Evolutionary conservation across 1,140 invertebrate genomes (phyloP).

Genomic region (Micrasema longulum): DNA sequence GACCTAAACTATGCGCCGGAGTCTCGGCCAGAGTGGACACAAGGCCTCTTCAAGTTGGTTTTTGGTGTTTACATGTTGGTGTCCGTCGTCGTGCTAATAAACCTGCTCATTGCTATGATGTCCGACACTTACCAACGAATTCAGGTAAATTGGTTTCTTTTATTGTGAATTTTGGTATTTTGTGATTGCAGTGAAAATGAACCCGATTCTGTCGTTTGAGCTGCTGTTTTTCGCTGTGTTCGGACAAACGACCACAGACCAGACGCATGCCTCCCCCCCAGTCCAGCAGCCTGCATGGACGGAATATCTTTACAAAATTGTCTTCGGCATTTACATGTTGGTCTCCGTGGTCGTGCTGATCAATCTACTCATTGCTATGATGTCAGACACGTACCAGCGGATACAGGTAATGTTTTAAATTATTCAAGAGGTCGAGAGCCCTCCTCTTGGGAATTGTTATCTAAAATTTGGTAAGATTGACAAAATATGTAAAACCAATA

Average conservation of each 20-base stretch:
- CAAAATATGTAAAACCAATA: too few relatives aligned
- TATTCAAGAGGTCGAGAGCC: constrained; percentile 20
- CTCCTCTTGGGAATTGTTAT: not conserved
- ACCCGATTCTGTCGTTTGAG: constrained; percentile 92
- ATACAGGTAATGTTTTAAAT: constrained; percentile 81
- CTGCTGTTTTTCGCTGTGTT: constrained; percentile 99
- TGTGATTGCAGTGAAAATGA: constrained; percentile 87
- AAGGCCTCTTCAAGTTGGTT: constrained; percentile 83
- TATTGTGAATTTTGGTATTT: constrained; percentile 61
- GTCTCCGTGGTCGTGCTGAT: constrained; percentile 98
- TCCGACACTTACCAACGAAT: constrained; percentile 99
- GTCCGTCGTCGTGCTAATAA: constrained; percentile 97
- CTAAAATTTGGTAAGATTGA: too few relatives aligned
- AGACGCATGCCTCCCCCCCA: constrained; percentile 72
- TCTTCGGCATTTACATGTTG: constrained; percentile 95
- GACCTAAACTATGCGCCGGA: constrained; percentile 72
- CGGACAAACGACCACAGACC: constrained; percentile 92
- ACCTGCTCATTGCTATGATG: constrained; percentile 99
- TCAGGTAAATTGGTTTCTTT: constrained; percentile 76
- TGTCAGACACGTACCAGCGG: constrained; percentile 99
- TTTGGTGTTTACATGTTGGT: constrained; percentile 97
- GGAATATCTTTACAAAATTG: constrained; percentile 82
- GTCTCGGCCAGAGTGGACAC: constrained; percentile 80
- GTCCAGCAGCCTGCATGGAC: constrained; percentile 79
- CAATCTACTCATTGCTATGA: constrained; percentile 99